A percentile compares a stretch with the other conserved stretches of the same genome.
Evolutionary conservation across 2,113 vertebrate genomes (phyloP).

Genomic region (Caranx melampygus): DNA sequence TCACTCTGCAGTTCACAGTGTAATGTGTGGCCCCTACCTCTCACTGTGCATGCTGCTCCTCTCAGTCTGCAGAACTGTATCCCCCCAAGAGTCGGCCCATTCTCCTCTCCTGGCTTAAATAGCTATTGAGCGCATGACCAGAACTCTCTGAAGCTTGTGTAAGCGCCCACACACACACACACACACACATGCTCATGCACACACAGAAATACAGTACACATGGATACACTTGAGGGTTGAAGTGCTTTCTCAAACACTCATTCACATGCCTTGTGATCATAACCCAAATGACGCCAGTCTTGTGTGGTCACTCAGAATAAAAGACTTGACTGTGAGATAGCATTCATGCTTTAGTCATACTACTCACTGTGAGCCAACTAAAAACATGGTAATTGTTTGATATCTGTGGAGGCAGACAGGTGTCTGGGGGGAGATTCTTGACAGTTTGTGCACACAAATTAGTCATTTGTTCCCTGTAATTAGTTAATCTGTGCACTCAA

Average conservation of each 20-base stretch:
- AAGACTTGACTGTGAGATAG: slow-evolving; percentile 28
- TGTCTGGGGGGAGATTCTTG: not conserved
- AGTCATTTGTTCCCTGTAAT: not conserved
- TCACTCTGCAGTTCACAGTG: not conserved
- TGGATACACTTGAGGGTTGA: slow-evolving; percentile 48
- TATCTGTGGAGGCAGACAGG: not conserved
- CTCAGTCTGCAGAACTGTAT: slow-evolving; percentile 54
- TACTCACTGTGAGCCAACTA: not conserved
- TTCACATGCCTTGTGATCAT: slow-evolving; percentile 83
- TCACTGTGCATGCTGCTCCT: slow-evolving; percentile 73
- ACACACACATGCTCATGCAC: slow-evolving; percentile 27
- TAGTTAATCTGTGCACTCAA: not conserved
- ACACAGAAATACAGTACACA: slow-evolving; percentile 27
- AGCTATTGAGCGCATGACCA: slow-evolving; percentile 74
- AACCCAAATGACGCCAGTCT: slow-evolving; percentile 36
- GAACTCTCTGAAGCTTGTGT: slow-evolving; percentile 49
- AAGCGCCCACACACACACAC: slow-evolving; percentile 37
- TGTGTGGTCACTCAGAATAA: slow-evolving; percentile 35
- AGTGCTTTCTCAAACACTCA: slow-evolving; percentile 42
- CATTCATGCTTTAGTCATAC: slow-evolving; percentile 15
- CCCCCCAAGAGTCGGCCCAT: slow-evolving; percentile 64
- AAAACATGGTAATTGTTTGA: not conserved
- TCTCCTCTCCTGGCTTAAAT: slow-evolving; percentile 71
- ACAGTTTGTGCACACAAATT: not conserved
- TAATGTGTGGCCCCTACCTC: slow-evolving; percentile 63